Percentiles rank a stretch among this genome's conserved stretches.
These are phyloP conservation scores for Listrodromus nycthemerus DNA, from an alignment of 2,888 invertebrate species.

Conservation along the genomic window DNA sequence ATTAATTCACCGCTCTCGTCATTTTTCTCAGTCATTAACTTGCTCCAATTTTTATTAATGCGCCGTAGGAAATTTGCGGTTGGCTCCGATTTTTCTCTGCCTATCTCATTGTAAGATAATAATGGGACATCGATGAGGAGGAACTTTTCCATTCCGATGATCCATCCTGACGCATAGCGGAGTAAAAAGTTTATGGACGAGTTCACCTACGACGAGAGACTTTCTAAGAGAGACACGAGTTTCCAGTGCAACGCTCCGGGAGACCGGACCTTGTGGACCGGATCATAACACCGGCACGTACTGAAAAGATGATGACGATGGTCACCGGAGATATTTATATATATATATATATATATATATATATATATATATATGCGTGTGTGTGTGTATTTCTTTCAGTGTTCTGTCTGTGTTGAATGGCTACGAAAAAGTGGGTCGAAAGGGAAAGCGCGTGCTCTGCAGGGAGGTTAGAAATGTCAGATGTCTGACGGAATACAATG, in stretches of 20 bases:
- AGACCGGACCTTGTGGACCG: constrained; percentile 54
- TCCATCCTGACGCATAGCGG: neutral
- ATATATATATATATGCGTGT: neutral
- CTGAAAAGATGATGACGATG: constrained; percentile 62
- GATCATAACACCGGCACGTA: constrained; percentile 59
- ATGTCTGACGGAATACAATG: constrained; percentile 57
- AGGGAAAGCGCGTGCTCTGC: constrained; percentile 68
- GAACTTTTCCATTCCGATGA: constrained; percentile 36
- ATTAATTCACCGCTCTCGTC: too few species aligned
- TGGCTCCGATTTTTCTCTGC: neutral
- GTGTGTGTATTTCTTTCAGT: constrained; percentile 23
- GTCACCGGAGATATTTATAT: constrained; percentile 44
- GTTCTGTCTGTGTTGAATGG: constrained; percentile 52
- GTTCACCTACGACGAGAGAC: constrained; percentile 43
- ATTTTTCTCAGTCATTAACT: too few species aligned
- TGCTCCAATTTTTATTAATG: too few species aligned
- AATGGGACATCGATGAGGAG: constrained; percentile 24
- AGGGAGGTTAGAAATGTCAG: constrained; percentile 67
- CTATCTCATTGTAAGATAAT: neutral
- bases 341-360: constrained; percentile 19
- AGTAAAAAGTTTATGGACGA: neutral
- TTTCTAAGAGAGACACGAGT: constrained; percentile 53
- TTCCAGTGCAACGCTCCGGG: constrained; percentile 49
- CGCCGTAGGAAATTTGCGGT: neutral
- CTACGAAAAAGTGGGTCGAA: constrained; percentile 70